These are phyloP conservation scores for Sebastes itinus DNA, from an alignment of 2,797 vertebrate species.

Conservation along the genomic window DNA sequence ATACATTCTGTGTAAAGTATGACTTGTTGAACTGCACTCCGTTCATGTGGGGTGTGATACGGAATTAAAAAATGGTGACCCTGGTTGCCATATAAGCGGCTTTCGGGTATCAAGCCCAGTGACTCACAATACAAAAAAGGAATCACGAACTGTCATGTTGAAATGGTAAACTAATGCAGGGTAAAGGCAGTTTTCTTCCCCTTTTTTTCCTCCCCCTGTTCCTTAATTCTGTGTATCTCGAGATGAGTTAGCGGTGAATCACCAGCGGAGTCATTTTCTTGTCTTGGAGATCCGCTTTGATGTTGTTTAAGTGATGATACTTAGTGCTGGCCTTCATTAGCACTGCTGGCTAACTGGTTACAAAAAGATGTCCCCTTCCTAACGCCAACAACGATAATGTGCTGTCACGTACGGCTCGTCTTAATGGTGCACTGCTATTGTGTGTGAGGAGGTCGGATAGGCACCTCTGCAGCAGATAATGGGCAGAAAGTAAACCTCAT, in stretches of 20 bases:
- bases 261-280: conserved; percentile 68
- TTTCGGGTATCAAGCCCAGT: conserved; percentile 61
- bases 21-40: conserved; percentile 68
- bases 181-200: conserved; percentile 54
- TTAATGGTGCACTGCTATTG: conserved; percentile 48
- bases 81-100: conserved; percentile 61
- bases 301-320: conserved; percentile 71
- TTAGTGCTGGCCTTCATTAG: conserved; percentile 76
- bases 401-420: conserved; percentile 55
- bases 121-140: conserved; percentile 60
- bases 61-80: conserved; percentile 67
- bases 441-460: conserved; percentile 72
- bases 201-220: background rate
- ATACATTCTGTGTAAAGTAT: conserved; percentile 41
- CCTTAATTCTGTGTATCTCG: conserved; percentile 59
- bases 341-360: conserved; percentile 61
- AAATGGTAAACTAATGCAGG: conserved; percentile 74
- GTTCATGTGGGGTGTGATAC: conserved; percentile 41
- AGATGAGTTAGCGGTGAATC: conserved; percentile 72
- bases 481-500: conserved; percentile 75
- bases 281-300: conserved; percentile 71
- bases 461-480: conserved; percentile 77
- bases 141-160: conserved; percentile 60
- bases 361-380: conserved; percentile 41
- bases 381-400: conserved; percentile 64